Evolutionary conservation across 2,888 invertebrate genomes (phyloP).

Genomic region (Salpingus planirostris): DNA sequence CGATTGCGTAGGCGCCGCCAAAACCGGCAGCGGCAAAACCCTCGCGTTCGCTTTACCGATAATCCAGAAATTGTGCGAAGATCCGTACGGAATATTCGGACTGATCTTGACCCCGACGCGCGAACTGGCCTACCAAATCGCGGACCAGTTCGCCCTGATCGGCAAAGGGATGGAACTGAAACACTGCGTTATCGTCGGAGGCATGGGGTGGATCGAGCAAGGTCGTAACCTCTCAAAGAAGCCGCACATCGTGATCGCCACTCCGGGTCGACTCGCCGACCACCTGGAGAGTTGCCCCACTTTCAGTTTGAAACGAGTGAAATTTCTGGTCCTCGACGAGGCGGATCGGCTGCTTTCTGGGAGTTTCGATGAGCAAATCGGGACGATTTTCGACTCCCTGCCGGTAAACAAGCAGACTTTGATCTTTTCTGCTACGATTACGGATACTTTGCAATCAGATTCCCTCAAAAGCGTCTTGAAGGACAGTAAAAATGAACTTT

Average conservation of each 20-base stretch:
- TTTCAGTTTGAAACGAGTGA: slow-evolving; percentile 67
- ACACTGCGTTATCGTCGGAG: slow-evolving; percentile 87
- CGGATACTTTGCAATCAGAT: slow-evolving; percentile 67
- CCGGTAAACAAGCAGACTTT: slow-evolving; percentile 78
- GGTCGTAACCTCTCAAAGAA: slow-evolving; percentile 70
- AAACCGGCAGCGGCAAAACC: slow-evolving; percentile 98
- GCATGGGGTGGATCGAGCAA: slow-evolving; percentile 86
- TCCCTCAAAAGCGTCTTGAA: no score
- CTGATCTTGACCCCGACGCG: slow-evolving; percentile 91
- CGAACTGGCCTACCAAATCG: slow-evolving; percentile 86
- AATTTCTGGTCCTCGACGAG: slow-evolving; percentile 91
- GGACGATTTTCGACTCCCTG: slow-evolving; percentile 66
- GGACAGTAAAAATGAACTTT: slow-evolving; percentile 26
- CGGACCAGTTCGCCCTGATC: slow-evolving; percentile 87
- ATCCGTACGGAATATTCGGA: slow-evolving; percentile 94
- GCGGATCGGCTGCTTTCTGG: slow-evolving; percentile 81
- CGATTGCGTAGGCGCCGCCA: slow-evolving; percentile 93
- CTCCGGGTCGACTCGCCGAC: slow-evolving; percentile 91
- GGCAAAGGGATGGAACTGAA: slow-evolving; percentile 81
- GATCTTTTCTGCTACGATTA: slow-evolving; percentile 93
- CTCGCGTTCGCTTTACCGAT: slow-evolving; percentile 95
- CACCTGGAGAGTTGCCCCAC: slow-evolving; percentile 79
- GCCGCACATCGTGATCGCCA: slow-evolving; percentile 93
- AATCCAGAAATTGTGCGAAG: slow-evolving; percentile 80
- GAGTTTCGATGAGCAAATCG: slow-evolving; percentile 73